Conservation (phyloP, 2,888 invertebrate genomes). For the Antheraea yamamai region DNA sequence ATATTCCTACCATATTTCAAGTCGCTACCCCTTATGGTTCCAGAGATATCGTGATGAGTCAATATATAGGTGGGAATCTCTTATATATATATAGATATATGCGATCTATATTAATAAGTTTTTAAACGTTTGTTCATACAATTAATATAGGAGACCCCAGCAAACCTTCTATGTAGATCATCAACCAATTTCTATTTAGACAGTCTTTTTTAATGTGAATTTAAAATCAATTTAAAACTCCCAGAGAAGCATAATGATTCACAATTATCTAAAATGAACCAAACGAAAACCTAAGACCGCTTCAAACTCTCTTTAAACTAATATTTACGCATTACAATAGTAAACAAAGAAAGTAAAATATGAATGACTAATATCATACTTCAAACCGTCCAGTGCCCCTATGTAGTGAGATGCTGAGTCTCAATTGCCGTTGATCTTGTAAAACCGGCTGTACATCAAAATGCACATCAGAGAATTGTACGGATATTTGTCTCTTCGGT, state of each 20-base stretch:
- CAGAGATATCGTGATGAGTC: no score
- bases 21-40: no score
- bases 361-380: constrained; percentile 48
- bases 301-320: no score
- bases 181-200: not conserved
- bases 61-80: no score
- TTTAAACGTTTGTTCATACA: not conserved
- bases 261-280: not conserved
- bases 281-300: not conserved
- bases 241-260: no score
- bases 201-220: not conserved
- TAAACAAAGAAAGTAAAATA: not conserved
- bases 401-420: constrained; percentile 81
- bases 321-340: not conserved
- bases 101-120: no score
- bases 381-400: constrained; percentile 84
- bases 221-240: not conserved
- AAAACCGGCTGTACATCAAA: constrained; percentile 82
- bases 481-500: constrained; percentile 83
- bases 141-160: not conserved
- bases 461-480: constrained; percentile 86
- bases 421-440: constrained; percentile 74
- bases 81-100: no score
- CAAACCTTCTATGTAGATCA: not conserved
- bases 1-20: no score